Percentiles rank a stretch among this genome's conserved stretches.
Conservation (phyloP, 2,797 vertebrate species). For the Nyctibius grandis region DNA sequence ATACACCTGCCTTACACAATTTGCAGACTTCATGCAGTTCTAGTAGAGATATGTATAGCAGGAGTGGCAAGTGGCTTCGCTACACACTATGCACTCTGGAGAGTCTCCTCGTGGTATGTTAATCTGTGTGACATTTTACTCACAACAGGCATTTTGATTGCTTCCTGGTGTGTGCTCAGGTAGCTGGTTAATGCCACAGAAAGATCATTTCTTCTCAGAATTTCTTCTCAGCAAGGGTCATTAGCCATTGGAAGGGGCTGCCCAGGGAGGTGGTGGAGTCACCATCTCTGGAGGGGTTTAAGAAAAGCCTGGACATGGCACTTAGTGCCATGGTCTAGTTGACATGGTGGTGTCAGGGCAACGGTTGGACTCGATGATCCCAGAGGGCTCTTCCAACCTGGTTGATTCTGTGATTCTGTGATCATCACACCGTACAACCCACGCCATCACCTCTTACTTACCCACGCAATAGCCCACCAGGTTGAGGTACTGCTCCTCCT, state of each 20-base stretch:
- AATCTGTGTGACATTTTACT: not conserved
- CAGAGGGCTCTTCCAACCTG: no score
- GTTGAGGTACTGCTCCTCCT: constrained; percentile 82
- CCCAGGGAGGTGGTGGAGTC: no score
- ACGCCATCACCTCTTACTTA: constrained; percentile 67
- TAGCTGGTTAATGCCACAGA: not conserved
- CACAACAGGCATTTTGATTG: not conserved
- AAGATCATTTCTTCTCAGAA: no score
- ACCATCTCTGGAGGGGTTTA: no score
- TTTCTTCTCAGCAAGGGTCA: no score
- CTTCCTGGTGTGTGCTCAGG: not conserved
- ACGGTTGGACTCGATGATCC: no score
- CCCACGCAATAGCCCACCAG: constrained; percentile 82
- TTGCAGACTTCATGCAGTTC: not conserved
- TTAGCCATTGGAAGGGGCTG: no score
- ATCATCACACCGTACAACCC: fast-evolving
- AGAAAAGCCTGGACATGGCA: no score
- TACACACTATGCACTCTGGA: no score
- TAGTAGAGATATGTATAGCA: not conserved
- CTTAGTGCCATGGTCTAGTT: no score
- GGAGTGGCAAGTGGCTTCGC: not conserved
- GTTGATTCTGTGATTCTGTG: no score
- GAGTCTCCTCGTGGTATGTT: not conserved
- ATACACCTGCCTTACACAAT: not conserved
- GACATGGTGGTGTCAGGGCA: no score